phyloP scores from a whole-genome alignment of 2,797 vertebrate genomes.

The Thunnus albacares region DNA sequence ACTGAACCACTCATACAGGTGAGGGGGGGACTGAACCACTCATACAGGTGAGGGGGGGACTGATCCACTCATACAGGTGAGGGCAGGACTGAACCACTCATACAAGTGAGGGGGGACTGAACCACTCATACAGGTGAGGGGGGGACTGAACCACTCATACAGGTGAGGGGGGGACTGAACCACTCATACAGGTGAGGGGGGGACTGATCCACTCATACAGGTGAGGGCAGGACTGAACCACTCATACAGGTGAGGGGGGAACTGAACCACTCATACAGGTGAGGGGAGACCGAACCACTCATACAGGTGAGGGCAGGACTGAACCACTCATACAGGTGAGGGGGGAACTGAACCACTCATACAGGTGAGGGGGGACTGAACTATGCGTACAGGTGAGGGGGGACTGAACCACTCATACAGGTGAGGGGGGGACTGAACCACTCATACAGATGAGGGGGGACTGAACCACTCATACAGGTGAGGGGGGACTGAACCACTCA shows the following conservation, averaged over 20 bases:
- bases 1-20: slow-evolving; percentile 85
- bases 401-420: too few species aligned
- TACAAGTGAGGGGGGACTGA: neutral
- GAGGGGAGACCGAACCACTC: neutral
- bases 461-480: too few species aligned
- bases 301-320: neutral
- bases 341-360: neutral
- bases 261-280: neutral
- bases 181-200: neutral
- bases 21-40: slow-evolving; percentile 14
- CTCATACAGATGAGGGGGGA: too few species aligned
- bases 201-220: neutral
- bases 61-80: neutral
- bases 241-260: neutral
- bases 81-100: too few species aligned
- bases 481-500: too few species aligned
- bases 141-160: neutral
- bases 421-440: too few species aligned
- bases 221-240: neutral
- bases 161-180: neutral
- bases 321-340: too few species aligned
- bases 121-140: neutral
- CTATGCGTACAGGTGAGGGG: too few species aligned
- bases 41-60: too few species aligned
- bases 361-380: neutral